A percentile compares a stretch with the other conserved stretches of the same genome.
phyloP scores from a whole-genome alignment of 2,888 invertebrate species.

The Xylophagus ater region DNA sequence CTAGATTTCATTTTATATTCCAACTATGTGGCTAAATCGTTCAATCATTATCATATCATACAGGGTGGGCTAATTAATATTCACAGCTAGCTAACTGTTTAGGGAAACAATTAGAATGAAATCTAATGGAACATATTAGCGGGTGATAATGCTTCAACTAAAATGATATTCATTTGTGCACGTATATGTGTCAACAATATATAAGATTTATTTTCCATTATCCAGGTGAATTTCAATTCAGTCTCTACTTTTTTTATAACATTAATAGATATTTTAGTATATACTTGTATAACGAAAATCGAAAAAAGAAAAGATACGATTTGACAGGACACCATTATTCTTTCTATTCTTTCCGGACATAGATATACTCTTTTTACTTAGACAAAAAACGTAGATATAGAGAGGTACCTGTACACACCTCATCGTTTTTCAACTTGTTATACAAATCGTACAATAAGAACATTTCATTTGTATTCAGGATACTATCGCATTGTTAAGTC shows the following conservation, averaged over 20 bases:
- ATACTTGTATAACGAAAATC: background rate
- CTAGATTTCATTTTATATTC: too few species aligned
- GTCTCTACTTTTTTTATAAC: background rate
- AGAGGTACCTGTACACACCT: too few species aligned
- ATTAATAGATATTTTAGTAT: background rate
- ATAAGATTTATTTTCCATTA: slow-evolving; percentile 14
- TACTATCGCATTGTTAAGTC: slow-evolving; percentile 6
- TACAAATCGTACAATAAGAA: background rate
- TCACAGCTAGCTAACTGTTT: slow-evolving; percentile 5
- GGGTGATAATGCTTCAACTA: slow-evolving; percentile 13
- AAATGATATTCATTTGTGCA: slow-evolving; percentile 12
- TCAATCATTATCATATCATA: too few species aligned
- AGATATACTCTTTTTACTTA: background rate
- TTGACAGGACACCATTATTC: slow-evolving; percentile 9
- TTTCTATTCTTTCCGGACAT: background rate
- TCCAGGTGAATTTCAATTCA: slow-evolving; percentile 1
- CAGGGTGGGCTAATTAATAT: slow-evolving; percentile 12
- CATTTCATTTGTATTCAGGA: slow-evolving; percentile 10
- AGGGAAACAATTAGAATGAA: slow-evolving; percentile 13
- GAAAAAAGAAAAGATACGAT: background rate
- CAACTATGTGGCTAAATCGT: too few species aligned
- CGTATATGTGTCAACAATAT: slow-evolving; percentile 14
- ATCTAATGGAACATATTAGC: slow-evolving; percentile 14
- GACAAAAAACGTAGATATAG: background rate
- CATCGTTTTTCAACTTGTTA: background rate